Conservation (phyloP, 2,797 vertebrate species). For the Erethizon dorsatum region DNA sequence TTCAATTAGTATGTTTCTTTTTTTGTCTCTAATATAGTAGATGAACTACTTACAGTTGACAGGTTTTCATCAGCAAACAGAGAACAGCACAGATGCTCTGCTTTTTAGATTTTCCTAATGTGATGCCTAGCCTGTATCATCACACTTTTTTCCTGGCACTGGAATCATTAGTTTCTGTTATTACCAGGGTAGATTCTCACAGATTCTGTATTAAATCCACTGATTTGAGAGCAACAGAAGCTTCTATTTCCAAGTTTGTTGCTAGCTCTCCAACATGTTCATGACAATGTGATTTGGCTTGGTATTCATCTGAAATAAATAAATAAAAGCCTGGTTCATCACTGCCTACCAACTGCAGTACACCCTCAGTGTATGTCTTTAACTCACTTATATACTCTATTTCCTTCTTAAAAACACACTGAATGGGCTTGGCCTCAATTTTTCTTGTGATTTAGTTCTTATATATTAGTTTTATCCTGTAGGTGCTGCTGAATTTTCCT, state of each 20-base stretch:
- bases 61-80: not conserved
- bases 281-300: not conserved
- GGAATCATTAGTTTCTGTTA: not conserved
- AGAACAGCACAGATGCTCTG: not conserved
- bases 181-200: not conserved
- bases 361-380: too few species aligned
- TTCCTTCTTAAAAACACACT: not conserved
- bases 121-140: not conserved
- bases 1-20: not conserved
- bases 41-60: not conserved
- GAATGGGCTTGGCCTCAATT: accelerated
- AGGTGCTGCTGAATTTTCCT: conserved; percentile 46
- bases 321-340: not conserved
- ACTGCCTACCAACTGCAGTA: not conserved
- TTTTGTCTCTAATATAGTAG: not conserved
- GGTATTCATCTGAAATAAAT: conserved; percentile 2
- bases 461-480: not conserved
- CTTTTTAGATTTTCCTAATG: conserved; percentile 13
- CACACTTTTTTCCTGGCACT: not conserved
- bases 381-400: not conserved
- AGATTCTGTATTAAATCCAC: not conserved
- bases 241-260: not conserved
- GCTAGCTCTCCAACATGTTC: not conserved
- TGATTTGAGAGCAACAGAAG: not conserved
- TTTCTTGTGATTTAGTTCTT: not conserved